Evolutionary conservation across 2,888 invertebrate genomes (phyloP), one percentile per base, ranked within the genome.

Genomic region (Altica lythri): DNA sequence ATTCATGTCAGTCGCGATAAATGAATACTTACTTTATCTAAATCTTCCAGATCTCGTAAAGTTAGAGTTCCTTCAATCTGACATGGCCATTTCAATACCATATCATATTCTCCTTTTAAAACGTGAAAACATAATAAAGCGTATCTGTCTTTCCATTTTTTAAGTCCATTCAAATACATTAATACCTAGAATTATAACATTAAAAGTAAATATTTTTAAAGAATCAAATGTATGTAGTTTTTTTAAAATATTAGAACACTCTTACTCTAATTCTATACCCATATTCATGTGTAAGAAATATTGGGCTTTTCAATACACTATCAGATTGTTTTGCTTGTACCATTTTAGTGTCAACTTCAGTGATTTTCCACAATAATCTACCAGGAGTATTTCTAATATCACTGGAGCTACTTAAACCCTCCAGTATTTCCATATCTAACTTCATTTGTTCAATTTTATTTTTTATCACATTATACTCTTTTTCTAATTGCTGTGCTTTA

Each of bases 101-200:
- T 77, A 76, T 90, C 90, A 75, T 85, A 89, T 22, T 86, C 84
- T 0, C 89, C 89, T 2, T 82, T 80, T 19, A 88, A 78, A 1
- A 88, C 82, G 37, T 85, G 83, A 32, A 89, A 77, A 0, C 86
- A 86, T 5, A 86, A 83, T 32, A 89, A 85, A 42, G 88, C 72
- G 69, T 90, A 86, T 0, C 89, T 80, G 0, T 86, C 88, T 67
- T 83, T 86, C 89, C 89, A 89, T 57, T 86, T 86, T 25, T 89
- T 88, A 43, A 86, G 81, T 4, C 90, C 90, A 71, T 90, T 89
- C 17, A 89, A 72, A 68, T 84, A 82, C 1, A 88, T 72, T 64
- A 89, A 83, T 16, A 88, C 78, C 87, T 88, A 68, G 29, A 69
- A 62, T n/a, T 50, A 54, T 22, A 22, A 5, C 22, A 22, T 22